These are phyloP conservation scores for Pogonognathellus flavescens DNA, from an alignment of 1,140 invertebrate genomes.

Conservation along the genomic window DNA sequence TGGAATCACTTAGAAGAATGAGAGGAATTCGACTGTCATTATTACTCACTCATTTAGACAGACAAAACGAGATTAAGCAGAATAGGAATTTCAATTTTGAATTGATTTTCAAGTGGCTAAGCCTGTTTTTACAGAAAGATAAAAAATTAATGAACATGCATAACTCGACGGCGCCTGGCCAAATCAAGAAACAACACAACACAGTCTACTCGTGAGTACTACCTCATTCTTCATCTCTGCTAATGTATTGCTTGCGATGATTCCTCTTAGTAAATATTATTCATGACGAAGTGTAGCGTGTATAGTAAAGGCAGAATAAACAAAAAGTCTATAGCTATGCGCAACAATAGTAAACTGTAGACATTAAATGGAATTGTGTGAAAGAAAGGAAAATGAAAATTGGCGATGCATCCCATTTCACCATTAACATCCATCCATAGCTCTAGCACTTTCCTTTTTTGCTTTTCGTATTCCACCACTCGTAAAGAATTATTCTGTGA, in stretches of 20 bases:
- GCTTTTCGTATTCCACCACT: constrained; percentile 17
- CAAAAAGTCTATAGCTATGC: background rate
- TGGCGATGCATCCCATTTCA: constrained; percentile 45
- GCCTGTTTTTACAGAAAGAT: constrained; percentile 18
- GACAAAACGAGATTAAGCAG: constrained; percentile 33
- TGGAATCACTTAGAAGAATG: constrained; percentile 40
- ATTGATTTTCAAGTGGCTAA: constrained; percentile 20
- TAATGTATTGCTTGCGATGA: background rate
- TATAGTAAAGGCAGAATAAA: background rate
- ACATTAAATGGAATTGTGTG: constrained; percentile 23
- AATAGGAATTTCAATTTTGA: constrained; percentile 23
- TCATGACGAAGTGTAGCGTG: background rate
- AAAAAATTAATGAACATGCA: constrained; percentile 55
- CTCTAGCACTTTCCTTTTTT: constrained; percentile 41
- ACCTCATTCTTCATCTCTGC: constrained; percentile 34
- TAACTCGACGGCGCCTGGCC: constrained; percentile 48
- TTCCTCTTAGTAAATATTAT: background rate
- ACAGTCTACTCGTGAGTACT: background rate
- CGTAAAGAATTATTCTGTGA: constrained; percentile 32
- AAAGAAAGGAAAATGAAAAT: constrained; percentile 38
- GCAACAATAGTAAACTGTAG: background rate
- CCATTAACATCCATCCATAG: constrained; percentile 12
- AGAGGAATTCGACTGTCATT: constrained; percentile 23
- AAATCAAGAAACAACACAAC: constrained; percentile 21
- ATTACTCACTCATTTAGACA: constrained; percentile 48